Base-by-base conservation (phyloP, 2,888 invertebrate species). In the Adelphocoris suturalis region DNA sequence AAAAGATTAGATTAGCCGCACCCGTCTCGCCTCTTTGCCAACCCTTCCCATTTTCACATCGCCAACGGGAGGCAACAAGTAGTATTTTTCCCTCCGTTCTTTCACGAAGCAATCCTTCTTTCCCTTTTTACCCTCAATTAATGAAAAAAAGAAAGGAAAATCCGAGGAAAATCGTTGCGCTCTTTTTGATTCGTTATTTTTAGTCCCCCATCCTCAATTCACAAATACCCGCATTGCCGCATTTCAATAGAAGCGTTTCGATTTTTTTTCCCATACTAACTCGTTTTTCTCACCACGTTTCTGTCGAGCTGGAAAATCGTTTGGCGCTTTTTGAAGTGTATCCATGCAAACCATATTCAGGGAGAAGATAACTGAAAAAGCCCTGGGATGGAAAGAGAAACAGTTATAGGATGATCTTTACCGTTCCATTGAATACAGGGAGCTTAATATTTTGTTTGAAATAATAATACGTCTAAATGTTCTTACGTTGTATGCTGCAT, bases 1-100 rank as follows among this genome's bases (percentile, higher is more conserved):
- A 82, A 23, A 82, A 82, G 82, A 82, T 82, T 82, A 82, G 82
- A 82, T 82, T 82, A 82, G 82, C 82, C 19, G 61, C 16, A 80
- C 28, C 47, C 47, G 81, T 9, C 47, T 12, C 28, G 37, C 28
- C 81, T 46, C 52, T 82, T 82, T 82, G 68, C 68, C 68, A 23
- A 11, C 19, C 61, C 61, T 61, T 61, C 19, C 68, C 52, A 52
- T 68, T 68, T n/a, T 12, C 82, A 52, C 48, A 55, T 82, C 14
- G 82, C 48, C n/a, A 82, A 52, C 0, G 52, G 19, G 19, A n/a
- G 82, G 82, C 82, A 82, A 82, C 82, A 82, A 82, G 82, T 82
- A 52, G 82, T 48, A 27, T 55, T 82, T 82, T 82, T 82, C 23
- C 82, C 47, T 14, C 52, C 46, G 48, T n/a, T n/a, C 47, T 81